Evolutionary conservation across 2,888 invertebrate species (phyloP), one percentile per base, ranked within the genome.

Genomic region (Watsonalla binaria): DNA sequence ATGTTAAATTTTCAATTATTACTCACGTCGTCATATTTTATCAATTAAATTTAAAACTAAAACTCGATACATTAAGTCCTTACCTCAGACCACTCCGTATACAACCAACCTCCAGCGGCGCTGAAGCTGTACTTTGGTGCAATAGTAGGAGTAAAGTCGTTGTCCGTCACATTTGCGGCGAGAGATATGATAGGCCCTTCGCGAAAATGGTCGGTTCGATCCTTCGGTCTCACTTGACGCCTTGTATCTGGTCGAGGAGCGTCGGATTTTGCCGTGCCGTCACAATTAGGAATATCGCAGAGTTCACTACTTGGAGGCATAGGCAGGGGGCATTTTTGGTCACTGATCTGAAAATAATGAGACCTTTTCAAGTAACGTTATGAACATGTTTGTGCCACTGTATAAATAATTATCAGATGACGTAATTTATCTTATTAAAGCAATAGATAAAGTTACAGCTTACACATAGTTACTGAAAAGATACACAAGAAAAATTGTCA

Each of bases 81-180:
- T 68, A 92, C 93, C 80, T 92, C 87, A 35, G 92, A 91, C 93
- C 93, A 93, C 37, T 92, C 92, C 0, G 93, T 92, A 61, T 92
- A 92, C 42, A 93, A 80, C 93, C 93, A 93, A 50, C 92, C 90
- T 9, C 86, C 89, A 46, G 78, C 78, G 13, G 83, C 87, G 52
- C 76, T 87, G 57, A 80, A 85, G 51, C 76, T 84, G 56, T 78
- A 90, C 11, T 78, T 75, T 0, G 82, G 78, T 45, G 81, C 78
- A 24, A 76, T 67, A 2, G 78, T 76, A 0, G 82, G 69, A 7
- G 74, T 72, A 11, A 79, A 64, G 49, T 84, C 86, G 39, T 80
- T 84, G 1, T 84, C 84, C 13, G 82, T 78, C 11, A 74, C 60
- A 55, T 87, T 87, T 0, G 77, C 68, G 0, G 84, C 76, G 1